Conservation (phyloP, 1,140 invertebrate species). For the Bombus superbus region DNA sequence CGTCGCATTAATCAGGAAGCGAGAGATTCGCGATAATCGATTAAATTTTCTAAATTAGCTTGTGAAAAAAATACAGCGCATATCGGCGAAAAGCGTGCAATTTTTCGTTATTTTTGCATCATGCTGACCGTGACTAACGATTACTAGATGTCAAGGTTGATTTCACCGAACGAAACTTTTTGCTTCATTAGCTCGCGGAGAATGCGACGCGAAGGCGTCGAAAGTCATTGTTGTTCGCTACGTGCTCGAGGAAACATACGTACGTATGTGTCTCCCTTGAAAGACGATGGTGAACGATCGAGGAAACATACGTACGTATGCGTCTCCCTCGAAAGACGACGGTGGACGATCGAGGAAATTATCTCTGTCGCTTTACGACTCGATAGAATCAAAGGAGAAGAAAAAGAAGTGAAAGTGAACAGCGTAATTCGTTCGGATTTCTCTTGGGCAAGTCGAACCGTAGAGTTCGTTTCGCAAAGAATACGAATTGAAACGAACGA, state of each 20-base stretch:
- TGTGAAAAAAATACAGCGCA: rapidly evolving
- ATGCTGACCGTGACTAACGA: neutral
- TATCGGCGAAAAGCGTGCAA: neutral
- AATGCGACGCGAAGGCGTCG: neutral
- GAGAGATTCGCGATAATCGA: neutral
- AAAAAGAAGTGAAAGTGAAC: neutral
- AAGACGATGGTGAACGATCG: too few relatives aligned
- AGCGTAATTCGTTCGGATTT: neutral
- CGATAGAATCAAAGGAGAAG: neutral
- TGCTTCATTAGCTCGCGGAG: neutral
- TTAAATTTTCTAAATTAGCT: neutral
- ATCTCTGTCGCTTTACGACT: neutral
- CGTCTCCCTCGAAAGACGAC: too few relatives aligned
- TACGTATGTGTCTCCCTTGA: too few relatives aligned
- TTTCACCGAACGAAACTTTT: conserved; percentile 9
- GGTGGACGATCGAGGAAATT: neutral
- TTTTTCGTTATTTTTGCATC: conserved; percentile 46
- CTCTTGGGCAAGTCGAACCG: too few relatives aligned
- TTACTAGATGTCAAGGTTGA: conserved; percentile 27
- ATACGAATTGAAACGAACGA: too few relatives aligned
- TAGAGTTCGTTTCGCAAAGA: too few relatives aligned
- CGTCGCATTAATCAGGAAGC: too few relatives aligned
- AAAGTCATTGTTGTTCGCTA: rapidly evolving
- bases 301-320: neutral
- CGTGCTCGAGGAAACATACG: too few relatives aligned